Conservation (phyloP, 92 coral and sea anemone species). For the Zoanthus sociatus region DNA sequence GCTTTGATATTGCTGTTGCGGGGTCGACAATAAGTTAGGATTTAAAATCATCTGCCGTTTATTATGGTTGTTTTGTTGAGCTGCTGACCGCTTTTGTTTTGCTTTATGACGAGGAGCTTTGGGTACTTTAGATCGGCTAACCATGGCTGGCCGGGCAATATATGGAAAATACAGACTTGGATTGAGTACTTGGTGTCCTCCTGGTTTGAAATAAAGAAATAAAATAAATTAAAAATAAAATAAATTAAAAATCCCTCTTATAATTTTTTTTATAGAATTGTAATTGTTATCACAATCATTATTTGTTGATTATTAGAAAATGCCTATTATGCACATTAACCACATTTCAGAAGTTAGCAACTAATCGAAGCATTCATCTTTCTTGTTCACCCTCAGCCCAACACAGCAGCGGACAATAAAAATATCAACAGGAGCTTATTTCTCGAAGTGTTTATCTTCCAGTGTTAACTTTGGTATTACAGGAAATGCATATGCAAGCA, state of each 20-base stretch:
- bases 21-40: constrained; percentile 19
- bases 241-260: background rate
- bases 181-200: constrained; percentile 19
- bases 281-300: no score
- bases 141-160: constrained; percentile 10
- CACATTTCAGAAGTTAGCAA: no score
- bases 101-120: background rate
- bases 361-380: no score
- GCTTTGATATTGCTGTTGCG: constrained; percentile 28
- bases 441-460: no score
- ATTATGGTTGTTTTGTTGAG: background rate
- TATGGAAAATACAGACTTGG: constrained; percentile 18
- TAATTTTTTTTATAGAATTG: no score
- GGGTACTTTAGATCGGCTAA: constrained; percentile 39
- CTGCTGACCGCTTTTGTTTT: constrained; percentile 38
- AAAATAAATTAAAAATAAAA: background rate
- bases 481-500: no score
- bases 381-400: no score
- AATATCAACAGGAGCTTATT: no score
- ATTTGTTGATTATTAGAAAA: no score
- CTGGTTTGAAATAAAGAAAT: background rate
- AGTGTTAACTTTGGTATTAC: no score
- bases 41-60: constrained; percentile 14
- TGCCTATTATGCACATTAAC: no score
- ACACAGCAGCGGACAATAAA: no score